Conservation (phyloP, 2,113 vertebrate genomes). For the Ondatra zibethicus region DNA sequence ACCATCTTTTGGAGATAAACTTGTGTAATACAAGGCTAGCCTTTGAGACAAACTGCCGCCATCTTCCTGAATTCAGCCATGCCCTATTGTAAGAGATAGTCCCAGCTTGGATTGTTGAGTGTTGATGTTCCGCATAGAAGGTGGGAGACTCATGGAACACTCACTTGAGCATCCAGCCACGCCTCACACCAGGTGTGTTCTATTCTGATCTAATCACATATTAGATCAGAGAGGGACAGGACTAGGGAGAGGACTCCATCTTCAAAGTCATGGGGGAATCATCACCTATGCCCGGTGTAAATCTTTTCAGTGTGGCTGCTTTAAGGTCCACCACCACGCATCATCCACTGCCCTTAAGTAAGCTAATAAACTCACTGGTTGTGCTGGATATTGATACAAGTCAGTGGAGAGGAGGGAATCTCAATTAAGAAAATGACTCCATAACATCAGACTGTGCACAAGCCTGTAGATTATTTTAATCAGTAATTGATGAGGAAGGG, state of each 20-base stretch:
- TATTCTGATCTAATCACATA: not conserved
- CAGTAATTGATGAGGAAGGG: not conserved
- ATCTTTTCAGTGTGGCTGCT: not conserved
- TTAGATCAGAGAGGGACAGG: not conserved
- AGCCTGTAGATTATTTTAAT: not conserved
- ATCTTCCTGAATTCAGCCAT: not conserved
- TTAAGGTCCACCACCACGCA: not conserved
- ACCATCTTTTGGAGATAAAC: constrained; percentile 29
- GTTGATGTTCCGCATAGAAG: not conserved
- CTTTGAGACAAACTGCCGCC: not conserved
- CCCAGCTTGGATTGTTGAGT: not conserved
- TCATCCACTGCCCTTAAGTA: not conserved
- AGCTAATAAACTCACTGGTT: not conserved
- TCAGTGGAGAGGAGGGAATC: not conserved
- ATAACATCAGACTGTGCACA: not conserved
- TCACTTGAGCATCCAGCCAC: not conserved
- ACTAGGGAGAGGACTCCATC: not conserved
- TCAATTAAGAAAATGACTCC: not conserved
- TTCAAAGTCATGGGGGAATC: not conserved
- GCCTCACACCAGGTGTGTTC: not conserved
- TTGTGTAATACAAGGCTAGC: not conserved
- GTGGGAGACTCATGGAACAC: not conserved
- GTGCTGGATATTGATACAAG: not conserved
- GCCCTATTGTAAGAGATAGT: not conserved
- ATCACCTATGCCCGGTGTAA: not conserved